Evolutionary conservation across 2,888 invertebrate species (phyloP).

Genomic region (Diploptera punctata): DNA sequence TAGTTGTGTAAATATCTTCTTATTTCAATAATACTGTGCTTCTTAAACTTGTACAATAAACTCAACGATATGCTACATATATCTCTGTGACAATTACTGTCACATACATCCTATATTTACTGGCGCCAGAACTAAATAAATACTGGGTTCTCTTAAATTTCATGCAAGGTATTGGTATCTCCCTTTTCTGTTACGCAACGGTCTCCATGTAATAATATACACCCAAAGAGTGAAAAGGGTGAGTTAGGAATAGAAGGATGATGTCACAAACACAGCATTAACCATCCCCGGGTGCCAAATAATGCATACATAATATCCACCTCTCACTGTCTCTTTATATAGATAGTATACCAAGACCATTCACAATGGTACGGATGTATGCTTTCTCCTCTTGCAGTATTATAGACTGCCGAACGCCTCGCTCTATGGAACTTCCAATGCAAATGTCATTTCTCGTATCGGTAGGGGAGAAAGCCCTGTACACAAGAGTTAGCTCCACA

Average conservation of each 20-base stretch:
- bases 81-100: too few relatives aligned
- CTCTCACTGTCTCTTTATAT: constrained; percentile 10
- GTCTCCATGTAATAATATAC: constrained; percentile 13
- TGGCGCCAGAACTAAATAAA: too few relatives aligned
- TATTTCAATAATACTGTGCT: too few relatives aligned
- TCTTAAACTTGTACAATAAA: too few relatives aligned
- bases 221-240: constrained; percentile 1
- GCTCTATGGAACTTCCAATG: constrained; percentile 4
- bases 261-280: constrained; percentile 20
- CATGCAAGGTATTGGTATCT: constrained; percentile 8
- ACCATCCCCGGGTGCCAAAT: constrained; percentile 25
- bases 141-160: too few relatives aligned
- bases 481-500: too few relatives aligned
- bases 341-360: constrained; percentile 9
- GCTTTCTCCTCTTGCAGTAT: background rate
- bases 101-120: too few relatives aligned
- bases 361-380: background rate
- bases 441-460: constrained; percentile 14
- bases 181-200: constrained; percentile 15
- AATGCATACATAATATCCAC: constrained; percentile 32
- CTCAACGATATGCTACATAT: too few relatives aligned
- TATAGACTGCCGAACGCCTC: constrained; percentile 8
- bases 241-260: background rate
- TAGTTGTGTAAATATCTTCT: too few relatives aligned
- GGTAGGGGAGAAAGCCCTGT: background rate